These are phyloP conservation scores for Dicyrtomina minuta DNA, from an alignment of 2,888 invertebrate species.

Conservation along the genomic window DNA sequence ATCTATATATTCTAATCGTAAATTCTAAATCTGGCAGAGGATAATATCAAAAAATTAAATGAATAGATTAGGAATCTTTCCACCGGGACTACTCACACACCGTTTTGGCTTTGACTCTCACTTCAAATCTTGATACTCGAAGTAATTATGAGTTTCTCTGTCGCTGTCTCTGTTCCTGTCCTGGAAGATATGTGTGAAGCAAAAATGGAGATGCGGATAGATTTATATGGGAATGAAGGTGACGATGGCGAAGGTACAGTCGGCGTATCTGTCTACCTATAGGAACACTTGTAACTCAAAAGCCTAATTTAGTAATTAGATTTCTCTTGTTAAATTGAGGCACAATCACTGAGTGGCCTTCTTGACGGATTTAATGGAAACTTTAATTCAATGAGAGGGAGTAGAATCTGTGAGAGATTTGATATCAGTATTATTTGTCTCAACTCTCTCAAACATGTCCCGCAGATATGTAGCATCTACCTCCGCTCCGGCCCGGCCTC, in stretches of 20 bases:
- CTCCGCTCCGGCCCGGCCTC: too few species aligned
- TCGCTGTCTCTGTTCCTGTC: too few species aligned
- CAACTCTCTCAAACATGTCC: too few species aligned
- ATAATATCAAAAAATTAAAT: slow-evolving; percentile 1
- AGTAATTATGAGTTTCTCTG: too few species aligned
- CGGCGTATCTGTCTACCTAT: not conserved
- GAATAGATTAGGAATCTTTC: not conserved
- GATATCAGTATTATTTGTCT: too few species aligned
- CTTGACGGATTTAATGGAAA: too few species aligned
- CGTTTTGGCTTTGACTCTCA: too few species aligned
- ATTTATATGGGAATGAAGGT: not conserved
- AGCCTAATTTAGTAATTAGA: not conserved
- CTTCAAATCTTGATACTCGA: too few species aligned
- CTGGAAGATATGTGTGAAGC: too few species aligned
- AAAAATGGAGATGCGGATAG: too few species aligned
- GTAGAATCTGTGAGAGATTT: not conserved
- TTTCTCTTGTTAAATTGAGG: not conserved
- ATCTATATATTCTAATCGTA: not conserved
- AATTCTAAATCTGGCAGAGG: not conserved
- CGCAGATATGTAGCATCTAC: too few species aligned
- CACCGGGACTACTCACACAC: not conserved
- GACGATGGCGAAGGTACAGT: not conserved
- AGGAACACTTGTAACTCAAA: not conserved
- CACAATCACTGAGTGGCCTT: not conserved
- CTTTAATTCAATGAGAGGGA: not conserved